phyloP scores from a whole-genome alignment of 2,113 vertebrate genomes.

The Condylura cristata region DNA sequence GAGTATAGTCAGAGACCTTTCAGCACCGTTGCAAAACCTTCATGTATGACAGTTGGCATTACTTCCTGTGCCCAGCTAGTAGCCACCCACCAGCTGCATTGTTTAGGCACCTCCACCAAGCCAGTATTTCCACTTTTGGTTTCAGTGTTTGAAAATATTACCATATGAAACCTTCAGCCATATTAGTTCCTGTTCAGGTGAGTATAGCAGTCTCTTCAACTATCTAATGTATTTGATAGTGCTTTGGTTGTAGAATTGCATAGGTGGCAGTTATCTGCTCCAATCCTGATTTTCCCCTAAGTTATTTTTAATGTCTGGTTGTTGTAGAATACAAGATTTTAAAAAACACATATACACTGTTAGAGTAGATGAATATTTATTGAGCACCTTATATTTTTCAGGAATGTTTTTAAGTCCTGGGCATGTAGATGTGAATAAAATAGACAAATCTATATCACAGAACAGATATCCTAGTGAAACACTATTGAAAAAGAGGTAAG shows the following conservation, averaged over 20 bases:
- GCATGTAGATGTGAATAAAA: not conserved
- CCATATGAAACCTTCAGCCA: not conserved
- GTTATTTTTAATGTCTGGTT: slow-evolving; percentile 40
- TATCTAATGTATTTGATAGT: slow-evolving; percentile 9
- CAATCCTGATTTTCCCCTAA: not conserved
- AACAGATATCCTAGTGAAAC: not conserved
- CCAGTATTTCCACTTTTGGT: not conserved
- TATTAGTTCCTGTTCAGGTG: not conserved
- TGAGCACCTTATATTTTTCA: not conserved
- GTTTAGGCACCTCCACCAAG: not conserved
- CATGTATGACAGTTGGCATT: not conserved
- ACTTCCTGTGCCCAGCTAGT: not conserved
- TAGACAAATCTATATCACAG: not conserved
- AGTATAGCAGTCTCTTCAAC: not conserved
- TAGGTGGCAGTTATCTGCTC: not conserved
- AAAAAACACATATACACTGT: not conserved
- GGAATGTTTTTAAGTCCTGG: not conserved
- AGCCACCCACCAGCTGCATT: not conserved
- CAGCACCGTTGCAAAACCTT: not conserved
- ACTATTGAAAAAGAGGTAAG: not conserved
- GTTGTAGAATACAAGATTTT: not conserved
- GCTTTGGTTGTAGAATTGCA: not conserved
- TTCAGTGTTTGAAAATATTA: not conserved
- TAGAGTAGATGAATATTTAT: not conserved
- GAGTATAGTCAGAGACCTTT: not conserved